A percentile compares a stretch with the other conserved stretches of the same genome.
Evolutionary conservation across 2,888 invertebrate genomes (phyloP).

Genomic region (Dasysyrphus albostriatus): DNA sequence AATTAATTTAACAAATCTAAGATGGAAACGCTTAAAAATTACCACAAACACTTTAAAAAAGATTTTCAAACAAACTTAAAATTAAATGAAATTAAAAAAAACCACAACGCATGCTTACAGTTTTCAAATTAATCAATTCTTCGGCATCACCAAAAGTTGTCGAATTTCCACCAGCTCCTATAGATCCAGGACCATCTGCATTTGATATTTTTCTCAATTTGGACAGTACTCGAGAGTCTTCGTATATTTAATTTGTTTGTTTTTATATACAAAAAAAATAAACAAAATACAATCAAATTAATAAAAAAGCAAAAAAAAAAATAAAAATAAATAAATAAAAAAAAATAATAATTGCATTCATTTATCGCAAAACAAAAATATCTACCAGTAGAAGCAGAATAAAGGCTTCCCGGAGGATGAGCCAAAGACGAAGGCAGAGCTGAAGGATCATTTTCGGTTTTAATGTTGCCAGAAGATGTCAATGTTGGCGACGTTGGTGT

Average conservation of each 20-base stretch:
- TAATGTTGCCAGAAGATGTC: slow-evolving; percentile 17
- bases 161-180: slow-evolving; percentile 76
- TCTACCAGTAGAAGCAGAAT: slow-evolving; percentile 68
- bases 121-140: slow-evolving; percentile 83
- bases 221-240: slow-evolving; percentile 51
- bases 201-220: slow-evolving; percentile 64
- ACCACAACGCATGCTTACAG: slow-evolving; percentile 82
- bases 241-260: slow-evolving; percentile 8
- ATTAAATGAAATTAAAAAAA: slow-evolving; percentile 41
- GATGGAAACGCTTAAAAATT: background rate
- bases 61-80: slow-evolving; percentile 7
- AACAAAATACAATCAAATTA: slow-evolving; percentile 40
- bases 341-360: slow-evolving; percentile 67
- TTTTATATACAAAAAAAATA: no score
- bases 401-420: slow-evolving; percentile 62
- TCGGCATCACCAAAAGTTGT: slow-evolving; percentile 79
- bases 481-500: slow-evolving; percentile 34
- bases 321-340: slow-evolving; percentile 48
- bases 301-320: slow-evolving; percentile 39
- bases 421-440: slow-evolving; percentile 52
- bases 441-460: slow-evolving; percentile 45
- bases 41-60: slow-evolving; percentile 9
- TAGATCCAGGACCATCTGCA: slow-evolving; percentile 75
- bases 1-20: no score
- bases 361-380: slow-evolving; percentile 60